phyloP scores from a whole-genome alignment of 1,140 invertebrate species.

The Drosophila auraria region DNA sequence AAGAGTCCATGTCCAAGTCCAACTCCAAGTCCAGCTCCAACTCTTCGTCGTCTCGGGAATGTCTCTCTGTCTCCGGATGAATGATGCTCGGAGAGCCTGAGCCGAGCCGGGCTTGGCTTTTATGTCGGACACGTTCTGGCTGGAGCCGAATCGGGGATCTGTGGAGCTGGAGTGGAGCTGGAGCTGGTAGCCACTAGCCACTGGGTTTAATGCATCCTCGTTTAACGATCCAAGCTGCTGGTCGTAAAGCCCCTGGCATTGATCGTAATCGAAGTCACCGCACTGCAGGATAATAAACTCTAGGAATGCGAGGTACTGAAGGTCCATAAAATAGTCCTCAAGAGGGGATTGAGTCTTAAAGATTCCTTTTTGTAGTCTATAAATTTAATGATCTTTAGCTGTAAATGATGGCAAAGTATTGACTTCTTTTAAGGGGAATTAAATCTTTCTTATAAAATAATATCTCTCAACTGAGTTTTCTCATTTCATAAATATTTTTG shows the following conservation, averaged over 20 bases:
- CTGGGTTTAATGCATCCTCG: slow-evolving; percentile 30
- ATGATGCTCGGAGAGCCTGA: slow-evolving; percentile 40
- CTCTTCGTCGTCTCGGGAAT: background rate
- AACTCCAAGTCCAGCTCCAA: slow-evolving; percentile 3
- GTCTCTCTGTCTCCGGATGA: slow-evolving; percentile 40
- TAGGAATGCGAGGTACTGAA: slow-evolving; percentile 5
- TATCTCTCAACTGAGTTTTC: too few species aligned
- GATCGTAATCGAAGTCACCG: slow-evolving; percentile 25
- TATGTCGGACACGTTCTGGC: slow-evolving; percentile 69
- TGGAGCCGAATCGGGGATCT: slow-evolving; percentile 1
- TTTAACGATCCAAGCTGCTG: slow-evolving; percentile 29
- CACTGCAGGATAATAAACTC: slow-evolving; percentile 30
- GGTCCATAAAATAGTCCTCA: slow-evolving; percentile 12
- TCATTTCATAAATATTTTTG: too few species aligned
- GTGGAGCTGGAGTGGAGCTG: slow-evolving; percentile 2
- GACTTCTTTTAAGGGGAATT: background rate
- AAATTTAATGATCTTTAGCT: slow-evolving; percentile 25
- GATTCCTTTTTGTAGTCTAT: background rate
- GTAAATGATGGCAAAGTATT: slow-evolving; percentile 3
- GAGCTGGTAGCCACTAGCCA: slow-evolving; percentile 1
- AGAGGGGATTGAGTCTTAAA: background rate
- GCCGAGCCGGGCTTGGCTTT: slow-evolving; percentile 31
- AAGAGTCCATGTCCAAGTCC: slow-evolving; percentile 25
- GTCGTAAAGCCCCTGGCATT: slow-evolving; percentile 30
- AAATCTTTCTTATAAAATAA: background rate